These are phyloP conservation scores for Crossocerus cetratus DNA, from an alignment of 2,888 invertebrate genomes.

Conservation along the genomic window DNA sequence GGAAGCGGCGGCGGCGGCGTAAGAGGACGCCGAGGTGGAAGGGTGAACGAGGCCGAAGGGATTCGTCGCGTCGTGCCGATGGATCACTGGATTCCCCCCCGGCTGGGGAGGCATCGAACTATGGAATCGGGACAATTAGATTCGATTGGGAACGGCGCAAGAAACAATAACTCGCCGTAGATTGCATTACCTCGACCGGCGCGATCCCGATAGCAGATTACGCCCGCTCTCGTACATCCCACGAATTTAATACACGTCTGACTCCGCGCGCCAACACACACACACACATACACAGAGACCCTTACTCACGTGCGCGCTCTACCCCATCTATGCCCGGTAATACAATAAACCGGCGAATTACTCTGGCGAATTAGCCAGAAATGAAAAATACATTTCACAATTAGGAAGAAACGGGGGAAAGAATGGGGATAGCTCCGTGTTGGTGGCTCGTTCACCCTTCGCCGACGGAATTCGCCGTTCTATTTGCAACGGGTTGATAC, in stretches of 20 bases:
- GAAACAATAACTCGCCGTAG: constrained; percentile 44
- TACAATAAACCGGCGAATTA: not conserved
- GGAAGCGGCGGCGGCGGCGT: not conserved
- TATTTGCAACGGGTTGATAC: constrained; percentile 26
- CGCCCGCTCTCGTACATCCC: constrained; percentile 26
- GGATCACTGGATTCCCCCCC: constrained; percentile 47
- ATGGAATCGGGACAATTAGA: constrained; percentile 58
- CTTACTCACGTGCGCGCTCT: not conserved
- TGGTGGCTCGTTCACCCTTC: too few species aligned
- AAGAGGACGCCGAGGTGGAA: not conserved
- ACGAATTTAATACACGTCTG: constrained; percentile 24
- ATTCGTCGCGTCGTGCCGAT: constrained; percentile 32
- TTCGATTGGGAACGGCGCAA: constrained; percentile 48
- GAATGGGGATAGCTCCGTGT: too few species aligned
- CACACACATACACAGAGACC: constrained; percentile 8
- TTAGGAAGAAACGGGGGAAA: too few species aligned
- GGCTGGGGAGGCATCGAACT: constrained; percentile 37
- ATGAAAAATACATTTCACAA: constrained; percentile 11
- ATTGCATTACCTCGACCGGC: constrained; percentile 31
- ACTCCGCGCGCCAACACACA: constrained; percentile 7
- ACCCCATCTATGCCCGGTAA: not conserved
- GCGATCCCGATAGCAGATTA: constrained; percentile 40
- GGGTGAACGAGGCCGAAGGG: constrained; percentile 3
- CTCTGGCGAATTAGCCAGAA: constrained; percentile 26
- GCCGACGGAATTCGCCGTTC: too few species aligned